phyloP scores from a whole-genome alignment of 2,888 invertebrate species.

The Callinectes sapidus region DNA sequence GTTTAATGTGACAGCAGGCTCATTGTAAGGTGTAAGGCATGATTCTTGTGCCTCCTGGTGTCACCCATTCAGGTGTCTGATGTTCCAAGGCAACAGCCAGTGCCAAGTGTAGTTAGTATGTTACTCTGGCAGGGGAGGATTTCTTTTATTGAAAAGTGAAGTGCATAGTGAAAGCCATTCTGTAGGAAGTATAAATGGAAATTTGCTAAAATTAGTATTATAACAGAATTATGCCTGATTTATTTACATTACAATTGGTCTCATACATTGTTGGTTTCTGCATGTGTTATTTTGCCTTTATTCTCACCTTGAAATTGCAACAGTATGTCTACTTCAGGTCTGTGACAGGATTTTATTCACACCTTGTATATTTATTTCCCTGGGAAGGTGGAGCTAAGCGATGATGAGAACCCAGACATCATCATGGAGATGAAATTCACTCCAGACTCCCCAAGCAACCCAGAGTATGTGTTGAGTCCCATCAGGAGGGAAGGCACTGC shows the following conservation, averaged over 20 bases:
- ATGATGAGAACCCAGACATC: constrained; percentile 59
- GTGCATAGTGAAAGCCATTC: no score
- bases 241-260: not conserved
- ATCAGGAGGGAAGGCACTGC: constrained; percentile 48
- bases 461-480: constrained; percentile 53
- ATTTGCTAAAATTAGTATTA: no score
- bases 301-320: not conserved
- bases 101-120: no score
- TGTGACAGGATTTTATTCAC: not conserved
- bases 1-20: no score
- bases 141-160: no score
- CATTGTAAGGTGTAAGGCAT: no score
- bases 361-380: not conserved
- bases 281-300: not conserved
- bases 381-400: constrained; percentile 48
- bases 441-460: constrained; percentile 39
- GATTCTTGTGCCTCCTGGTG: no score
- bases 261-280: not conserved
- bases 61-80: no score
- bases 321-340: no score
- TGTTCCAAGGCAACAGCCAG: no score
- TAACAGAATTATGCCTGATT: not conserved
- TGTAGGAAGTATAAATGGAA: no score
- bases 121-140: no score
- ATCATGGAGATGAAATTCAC: constrained; percentile 60